phyloP scores from a whole-genome alignment of 1,140 invertebrate genomes.

The Drosophila dunni region DNA sequence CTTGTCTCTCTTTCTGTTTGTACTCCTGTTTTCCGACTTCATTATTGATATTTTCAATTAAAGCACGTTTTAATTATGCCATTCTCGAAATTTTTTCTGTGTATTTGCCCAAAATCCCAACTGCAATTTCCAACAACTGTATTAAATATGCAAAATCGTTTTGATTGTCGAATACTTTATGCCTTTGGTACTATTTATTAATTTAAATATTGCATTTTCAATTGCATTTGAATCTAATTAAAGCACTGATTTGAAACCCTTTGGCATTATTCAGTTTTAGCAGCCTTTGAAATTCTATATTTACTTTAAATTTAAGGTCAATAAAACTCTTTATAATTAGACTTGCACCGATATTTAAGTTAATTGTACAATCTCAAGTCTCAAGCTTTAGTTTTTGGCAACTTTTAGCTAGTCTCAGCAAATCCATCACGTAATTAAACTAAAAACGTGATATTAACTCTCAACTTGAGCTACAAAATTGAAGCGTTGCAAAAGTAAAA shows the following conservation, averaged over 20 bases:
- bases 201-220: conserved; percentile 26
- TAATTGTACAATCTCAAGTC: conserved; percentile 2
- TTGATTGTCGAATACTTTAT: conserved; percentile 30
- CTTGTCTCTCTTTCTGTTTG: not conserved
- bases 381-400: conserved; percentile 8
- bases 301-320: not conserved
- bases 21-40: not conserved
- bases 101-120: conserved; percentile 25
- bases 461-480: conserved; percentile 44
- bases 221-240: conserved; percentile 39
- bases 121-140: conserved; percentile 21
- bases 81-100: conserved; percentile 1
- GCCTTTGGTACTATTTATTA: conserved; percentile 11
- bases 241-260: conserved; percentile 15
- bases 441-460: conserved; percentile 77
- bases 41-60: conserved; percentile 44
- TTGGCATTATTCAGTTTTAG: too few species aligned
- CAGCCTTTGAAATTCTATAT: not conserved
- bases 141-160: conserved; percentile 52
- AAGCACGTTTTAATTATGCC: conserved; percentile 30
- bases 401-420: conserved; percentile 41
- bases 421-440: conserved; percentile 78
- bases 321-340: conserved; percentile 10
- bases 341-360: conserved; percentile 17
- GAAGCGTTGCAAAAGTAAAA: conserved; percentile 34